Evolutionary conservation across 2,888 invertebrate species (phyloP).

Genomic region (Patella caerulea): DNA sequence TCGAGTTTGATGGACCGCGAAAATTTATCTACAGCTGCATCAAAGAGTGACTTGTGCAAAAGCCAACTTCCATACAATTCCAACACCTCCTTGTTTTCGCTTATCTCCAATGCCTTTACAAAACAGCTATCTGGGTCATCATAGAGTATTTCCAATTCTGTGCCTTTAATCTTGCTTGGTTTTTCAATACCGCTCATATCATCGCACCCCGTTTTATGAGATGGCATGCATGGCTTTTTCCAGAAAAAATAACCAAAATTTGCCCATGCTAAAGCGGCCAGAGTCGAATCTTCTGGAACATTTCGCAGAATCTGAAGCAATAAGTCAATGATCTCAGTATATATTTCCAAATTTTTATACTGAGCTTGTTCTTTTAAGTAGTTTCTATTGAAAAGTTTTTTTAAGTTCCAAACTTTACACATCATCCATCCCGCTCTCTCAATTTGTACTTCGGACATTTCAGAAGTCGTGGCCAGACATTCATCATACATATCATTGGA

Average conservation of each 20-base stretch:
- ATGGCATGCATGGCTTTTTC: not conserved
- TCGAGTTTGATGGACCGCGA: not conserved
- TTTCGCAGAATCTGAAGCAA: not conserved
- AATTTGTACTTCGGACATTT: not conserved
- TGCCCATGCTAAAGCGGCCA: not conserved
- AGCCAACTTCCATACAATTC: not conserved
- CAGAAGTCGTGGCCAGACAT: not conserved
- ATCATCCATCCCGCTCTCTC: not conserved
- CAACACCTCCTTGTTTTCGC: not conserved
- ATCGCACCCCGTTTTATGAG: not conserved
- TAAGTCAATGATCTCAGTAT: not conserved
- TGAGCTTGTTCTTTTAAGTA: not conserved
- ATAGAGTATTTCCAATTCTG: not conserved
- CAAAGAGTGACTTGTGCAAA: not conserved
- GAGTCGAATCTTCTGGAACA: not conserved
- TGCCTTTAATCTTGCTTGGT: not conserved
- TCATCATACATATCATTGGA: not conserved
- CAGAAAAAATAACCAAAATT: conserved; percentile 6
- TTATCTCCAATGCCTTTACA: not conserved
- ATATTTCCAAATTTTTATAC: not conserved
- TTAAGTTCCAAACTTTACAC: conserved; percentile 1
- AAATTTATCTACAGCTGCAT: not conserved
- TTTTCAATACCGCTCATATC: not conserved
- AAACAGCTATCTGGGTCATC: not conserved
- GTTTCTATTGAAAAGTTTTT: not conserved